Base-by-base conservation (phyloP, 1,140 invertebrate species). In the Samia ricini region DNA sequence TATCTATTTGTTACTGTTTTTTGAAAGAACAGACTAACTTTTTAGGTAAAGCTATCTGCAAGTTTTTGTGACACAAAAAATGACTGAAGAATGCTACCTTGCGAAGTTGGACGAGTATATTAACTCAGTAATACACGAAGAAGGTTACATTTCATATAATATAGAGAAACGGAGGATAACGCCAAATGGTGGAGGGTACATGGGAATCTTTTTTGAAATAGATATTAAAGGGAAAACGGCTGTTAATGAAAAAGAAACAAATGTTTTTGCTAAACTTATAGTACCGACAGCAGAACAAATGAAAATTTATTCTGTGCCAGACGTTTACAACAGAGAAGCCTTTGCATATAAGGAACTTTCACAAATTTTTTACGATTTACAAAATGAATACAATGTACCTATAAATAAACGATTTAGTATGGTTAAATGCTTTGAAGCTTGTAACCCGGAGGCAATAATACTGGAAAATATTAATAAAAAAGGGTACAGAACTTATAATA, bases 261-360 rank as follows among this genome's bases (percentile, higher is more conserved):
- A 73, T 63, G 58, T 83, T 49, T 81, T 83, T 56, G 54, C 74
- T 22, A 83, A 83, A 51, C 61, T 71, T 26, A 69, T 63, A 8
- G 52, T 68, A n/a, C 62, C 56, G 0, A 56, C 56, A 24, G 20
- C 64, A 4, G 67, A 68, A 33, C 57, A 71, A 36, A 60, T 77
- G 42, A 67, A 62, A 21, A 60, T 80, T 6, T 67, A 69, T 15
- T 61, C 66, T 0, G 48, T 72, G 0, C 4, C 58, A 8, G 66
- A 66, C 1, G n/a, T 69, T 18, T 81, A 63, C 63, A 12, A 22
- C 4, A 71, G 61, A 42, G 81, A 83, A 72, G n/a, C 65, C 2
- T 75, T 70, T 15, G 15, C 65, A 49, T 79, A 78, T 52, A 74
- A 54, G 6, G 70, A 77, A 42, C 19, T 81, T 1, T 60, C 59